These are phyloP conservation scores for Epinotia nisella DNA, from an alignment of 2,888 invertebrate genomes.

Conservation along the genomic window DNA sequence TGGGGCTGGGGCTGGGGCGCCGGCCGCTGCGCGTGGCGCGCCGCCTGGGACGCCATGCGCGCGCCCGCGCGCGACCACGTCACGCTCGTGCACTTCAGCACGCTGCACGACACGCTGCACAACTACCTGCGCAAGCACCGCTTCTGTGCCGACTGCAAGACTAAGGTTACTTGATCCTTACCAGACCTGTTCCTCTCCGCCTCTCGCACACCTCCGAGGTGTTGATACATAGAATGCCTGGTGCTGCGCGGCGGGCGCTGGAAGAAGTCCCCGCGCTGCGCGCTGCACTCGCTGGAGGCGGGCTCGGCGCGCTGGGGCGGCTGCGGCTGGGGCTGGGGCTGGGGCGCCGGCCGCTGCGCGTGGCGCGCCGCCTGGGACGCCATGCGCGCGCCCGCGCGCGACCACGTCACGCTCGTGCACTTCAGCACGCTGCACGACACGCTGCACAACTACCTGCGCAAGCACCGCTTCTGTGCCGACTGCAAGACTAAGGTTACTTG, in stretches of 20 bases:
- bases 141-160: no score
- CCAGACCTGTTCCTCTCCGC: no score
- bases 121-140: no score
- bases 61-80: no score
- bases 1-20: no score
- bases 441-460: constrained; percentile 94
- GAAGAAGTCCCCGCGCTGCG: constrained; percentile 95
- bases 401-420: constrained; percentile 95
- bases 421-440: constrained; percentile 93
- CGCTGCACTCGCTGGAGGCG: constrained; percentile 95
- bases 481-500: constrained; percentile 93
- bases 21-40: no score
- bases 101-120: no score
- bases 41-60: no score
- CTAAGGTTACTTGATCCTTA: no score
- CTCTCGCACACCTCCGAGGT: no score
- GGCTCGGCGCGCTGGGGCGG: constrained; percentile 91
- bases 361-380: constrained; percentile 95
- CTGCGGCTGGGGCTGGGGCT: constrained; percentile 90
- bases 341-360: constrained; percentile 83
- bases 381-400: constrained; percentile 91
- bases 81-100: no score
- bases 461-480: constrained; percentile 97
- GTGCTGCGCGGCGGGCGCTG: constrained; percentile 92
- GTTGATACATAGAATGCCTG: constrained; percentile 90